These are phyloP conservation scores for Herminia tarsipennalis DNA, from an alignment of 2,888 invertebrate species.

Conservation along the genomic window DNA sequence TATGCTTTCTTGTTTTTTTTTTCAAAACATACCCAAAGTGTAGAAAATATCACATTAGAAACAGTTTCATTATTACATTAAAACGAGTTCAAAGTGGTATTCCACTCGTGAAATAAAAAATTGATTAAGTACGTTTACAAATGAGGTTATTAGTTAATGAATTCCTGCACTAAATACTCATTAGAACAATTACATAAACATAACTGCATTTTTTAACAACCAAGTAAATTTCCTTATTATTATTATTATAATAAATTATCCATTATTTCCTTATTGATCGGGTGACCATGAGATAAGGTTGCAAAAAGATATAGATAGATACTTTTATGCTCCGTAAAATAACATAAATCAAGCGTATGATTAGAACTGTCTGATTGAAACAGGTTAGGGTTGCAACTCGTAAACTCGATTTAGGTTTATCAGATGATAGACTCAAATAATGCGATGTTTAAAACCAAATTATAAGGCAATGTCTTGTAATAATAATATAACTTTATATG, in stretches of 20 bases:
- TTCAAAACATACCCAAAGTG: too few relatives aligned
- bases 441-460: too few relatives aligned
- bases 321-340: neutral
- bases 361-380: neutral
- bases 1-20: too few relatives aligned
- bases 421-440: too few relatives aligned
- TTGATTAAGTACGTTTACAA: neutral
- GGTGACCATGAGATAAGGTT: neutral
- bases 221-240: too few relatives aligned
- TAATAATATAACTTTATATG: slow-evolving; percentile 11
- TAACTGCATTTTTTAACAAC: too few relatives aligned
- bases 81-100: too few relatives aligned
- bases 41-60: too few relatives aligned
- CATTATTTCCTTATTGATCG: slow-evolving; percentile 7
- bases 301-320: neutral
- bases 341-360: neutral
- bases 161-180: neutral
- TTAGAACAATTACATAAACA: neutral
- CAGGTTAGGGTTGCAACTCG: neutral
- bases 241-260: too few relatives aligned
- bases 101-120: too few relatives aligned
- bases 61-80: too few relatives aligned
- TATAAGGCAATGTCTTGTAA: neutral
- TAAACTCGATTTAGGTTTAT: neutral
- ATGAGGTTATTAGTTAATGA: neutral